Evolutionary conservation across 1,140 invertebrate genomes (phyloP).

Genomic region (Myzus persicae): DNA sequence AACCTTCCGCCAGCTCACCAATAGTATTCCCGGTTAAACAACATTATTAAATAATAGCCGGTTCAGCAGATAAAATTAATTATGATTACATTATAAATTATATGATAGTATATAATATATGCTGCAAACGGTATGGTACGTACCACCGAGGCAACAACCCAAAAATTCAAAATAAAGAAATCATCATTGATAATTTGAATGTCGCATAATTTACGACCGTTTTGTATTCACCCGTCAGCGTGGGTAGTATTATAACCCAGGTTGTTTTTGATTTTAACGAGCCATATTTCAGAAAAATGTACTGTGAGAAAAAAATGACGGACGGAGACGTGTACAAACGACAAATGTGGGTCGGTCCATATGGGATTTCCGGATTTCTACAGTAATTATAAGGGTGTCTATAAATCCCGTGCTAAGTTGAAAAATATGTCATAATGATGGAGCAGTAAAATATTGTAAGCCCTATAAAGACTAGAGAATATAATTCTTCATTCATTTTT

Average conservation of each 20-base stretch:
- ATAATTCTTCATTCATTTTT: background rate
- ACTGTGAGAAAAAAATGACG: conserved; percentile 25
- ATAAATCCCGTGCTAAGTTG: background rate
- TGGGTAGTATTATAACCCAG: background rate
- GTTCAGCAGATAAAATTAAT: background rate
- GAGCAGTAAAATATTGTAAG: background rate
- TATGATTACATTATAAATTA: background rate
- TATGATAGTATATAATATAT: no score
- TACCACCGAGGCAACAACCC: background rate
- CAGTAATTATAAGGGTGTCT: conserved; percentile 12
- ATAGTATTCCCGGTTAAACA: background rate
- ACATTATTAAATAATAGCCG: background rate
- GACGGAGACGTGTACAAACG: background rate
- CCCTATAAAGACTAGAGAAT: background rate
- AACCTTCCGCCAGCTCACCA: background rate
- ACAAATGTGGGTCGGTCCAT: conserved; percentile 19
- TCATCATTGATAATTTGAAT: background rate
- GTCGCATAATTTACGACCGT: background rate
- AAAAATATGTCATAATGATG: background rate
- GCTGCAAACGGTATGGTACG: no score
- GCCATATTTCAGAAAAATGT: background rate
- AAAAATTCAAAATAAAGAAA: background rate
- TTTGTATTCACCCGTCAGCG: background rate
- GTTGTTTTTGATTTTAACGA: conserved; percentile 25
- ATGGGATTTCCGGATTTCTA: conserved; percentile 36